phyloP scores from a whole-genome alignment of 2,113 vertebrate genomes.

The Bubalus kerabau region DNA sequence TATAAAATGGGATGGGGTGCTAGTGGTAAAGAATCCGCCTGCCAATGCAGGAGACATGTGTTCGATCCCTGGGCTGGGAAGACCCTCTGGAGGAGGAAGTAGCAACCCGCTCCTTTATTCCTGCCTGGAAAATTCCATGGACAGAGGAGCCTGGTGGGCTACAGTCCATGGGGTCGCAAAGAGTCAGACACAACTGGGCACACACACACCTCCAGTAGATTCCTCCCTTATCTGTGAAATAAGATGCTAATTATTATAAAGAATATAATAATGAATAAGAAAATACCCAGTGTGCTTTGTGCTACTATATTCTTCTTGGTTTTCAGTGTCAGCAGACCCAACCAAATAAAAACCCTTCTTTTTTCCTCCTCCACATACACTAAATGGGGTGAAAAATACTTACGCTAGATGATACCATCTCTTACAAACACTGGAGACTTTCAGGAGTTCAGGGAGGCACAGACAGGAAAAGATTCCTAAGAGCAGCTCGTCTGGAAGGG shows the following conservation, averaged over 20 bases:
- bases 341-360: background rate
- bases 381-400: constrained; percentile 72
- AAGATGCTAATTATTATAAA: background rate
- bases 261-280: background rate
- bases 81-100: background rate
- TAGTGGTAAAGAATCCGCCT: background rate
- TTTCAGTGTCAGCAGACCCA: background rate
- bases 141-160: background rate
- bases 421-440: constrained; percentile 82
- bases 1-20: background rate
- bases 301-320: background rate
- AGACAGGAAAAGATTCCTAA: constrained; percentile 86
- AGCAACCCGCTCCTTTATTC: background rate
- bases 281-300: background rate
- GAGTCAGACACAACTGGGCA: background rate
- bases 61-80: background rate
- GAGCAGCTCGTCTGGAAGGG: constrained; percentile 92
- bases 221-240: background rate
- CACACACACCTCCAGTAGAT: background rate
- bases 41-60: rapidly evolving
- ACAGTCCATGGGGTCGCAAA: background rate
- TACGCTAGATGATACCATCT: constrained; percentile 90
- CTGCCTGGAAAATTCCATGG: background rate
- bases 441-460: constrained; percentile 86
- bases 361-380: background rate